phyloP scores from a whole-genome alignment of 1,140 invertebrate genomes.

The Potamilus streckersoni region DNA sequence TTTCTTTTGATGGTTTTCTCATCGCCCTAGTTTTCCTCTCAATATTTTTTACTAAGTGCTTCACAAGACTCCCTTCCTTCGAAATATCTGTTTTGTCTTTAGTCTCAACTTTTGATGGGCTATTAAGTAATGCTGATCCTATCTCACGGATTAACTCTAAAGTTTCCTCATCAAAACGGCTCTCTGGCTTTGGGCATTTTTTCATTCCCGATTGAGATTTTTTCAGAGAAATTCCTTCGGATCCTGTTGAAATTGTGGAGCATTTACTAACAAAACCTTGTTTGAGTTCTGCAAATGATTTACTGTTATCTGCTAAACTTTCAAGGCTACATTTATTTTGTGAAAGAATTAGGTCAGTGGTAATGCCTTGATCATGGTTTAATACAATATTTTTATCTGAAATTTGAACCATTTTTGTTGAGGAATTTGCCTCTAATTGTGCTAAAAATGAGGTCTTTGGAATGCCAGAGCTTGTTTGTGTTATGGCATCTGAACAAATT shows the following conservation, averaged over 20 bases:
- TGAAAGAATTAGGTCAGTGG: too few relatives aligned
- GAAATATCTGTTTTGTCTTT: slow-evolving; percentile 33
- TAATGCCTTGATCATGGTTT: too few relatives aligned
- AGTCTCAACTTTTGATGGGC: slow-evolving; percentile 36
- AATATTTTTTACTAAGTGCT: slow-evolving; percentile 51
- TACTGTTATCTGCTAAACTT: too few relatives aligned
- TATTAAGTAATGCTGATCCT: slow-evolving; percentile 51
- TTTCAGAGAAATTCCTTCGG: neutral
- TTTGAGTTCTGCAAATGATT: too few relatives aligned
- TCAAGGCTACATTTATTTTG: too few relatives aligned
- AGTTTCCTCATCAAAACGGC: slow-evolving; percentile 42
- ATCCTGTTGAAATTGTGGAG: neutral
- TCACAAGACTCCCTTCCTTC: slow-evolving; percentile 39
- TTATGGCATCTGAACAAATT: too few relatives aligned
- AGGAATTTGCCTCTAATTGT: too few relatives aligned
- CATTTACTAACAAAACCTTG: neutral
- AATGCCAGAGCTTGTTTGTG: too few relatives aligned
- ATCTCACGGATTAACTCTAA: slow-evolving; percentile 55
- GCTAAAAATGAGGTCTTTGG: too few relatives aligned
- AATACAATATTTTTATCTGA: too few relatives aligned
- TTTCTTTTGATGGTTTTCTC: slow-evolving; percentile 35
- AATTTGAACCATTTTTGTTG: too few relatives aligned
- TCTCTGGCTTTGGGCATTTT: neutral
- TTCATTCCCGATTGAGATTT: slow-evolving; percentile 2
- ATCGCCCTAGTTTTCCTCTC: slow-evolving; percentile 37